Evolutionary conservation across 2,113 vertebrate genomes (phyloP).

Genomic region (Danionella cerebrum): DNA sequence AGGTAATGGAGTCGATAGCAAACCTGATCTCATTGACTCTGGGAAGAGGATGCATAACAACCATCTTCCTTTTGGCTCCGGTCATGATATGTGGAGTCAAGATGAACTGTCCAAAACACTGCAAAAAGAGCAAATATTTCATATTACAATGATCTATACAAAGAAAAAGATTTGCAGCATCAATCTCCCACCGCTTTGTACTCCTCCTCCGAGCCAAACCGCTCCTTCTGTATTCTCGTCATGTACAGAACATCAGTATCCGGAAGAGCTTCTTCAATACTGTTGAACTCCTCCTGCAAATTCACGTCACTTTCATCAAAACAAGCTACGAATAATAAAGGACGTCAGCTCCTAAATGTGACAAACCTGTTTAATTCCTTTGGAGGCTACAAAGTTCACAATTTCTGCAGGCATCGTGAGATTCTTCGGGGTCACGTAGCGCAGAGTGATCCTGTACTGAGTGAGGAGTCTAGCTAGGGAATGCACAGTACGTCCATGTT

Average conservation of each 20-base stretch:
- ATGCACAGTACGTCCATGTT: conserved; percentile 92
- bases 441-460: conserved; percentile 85
- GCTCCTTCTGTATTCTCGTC: conserved; percentile 94
- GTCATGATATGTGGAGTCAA: conserved; percentile 98
- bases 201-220: conserved; percentile 74
- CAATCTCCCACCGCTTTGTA: conserved; percentile 74
- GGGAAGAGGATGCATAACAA: conserved; percentile 95
- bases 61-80: conserved; percentile 92
- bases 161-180: no score
- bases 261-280: conserved; percentile 85
- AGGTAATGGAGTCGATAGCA: neutral
- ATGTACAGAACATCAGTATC: conserved; percentile 92
- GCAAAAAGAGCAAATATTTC: neutral
- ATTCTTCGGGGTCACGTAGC: conserved; percentile 83
- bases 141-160: no score
- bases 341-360: neutral
- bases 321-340: neutral
- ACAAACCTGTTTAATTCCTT: conserved; percentile 88
- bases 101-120: conserved; percentile 96
- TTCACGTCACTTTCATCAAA: no score
- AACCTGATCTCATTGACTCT: conserved; percentile 96
- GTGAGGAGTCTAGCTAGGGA: conserved; percentile 91
- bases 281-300: conserved; percentile 87
- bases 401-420: conserved; percentile 84
- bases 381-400: conserved; percentile 79